Base-by-base conservation (phyloP, 2,113 vertebrate species). In the Turnix velox region DNA sequence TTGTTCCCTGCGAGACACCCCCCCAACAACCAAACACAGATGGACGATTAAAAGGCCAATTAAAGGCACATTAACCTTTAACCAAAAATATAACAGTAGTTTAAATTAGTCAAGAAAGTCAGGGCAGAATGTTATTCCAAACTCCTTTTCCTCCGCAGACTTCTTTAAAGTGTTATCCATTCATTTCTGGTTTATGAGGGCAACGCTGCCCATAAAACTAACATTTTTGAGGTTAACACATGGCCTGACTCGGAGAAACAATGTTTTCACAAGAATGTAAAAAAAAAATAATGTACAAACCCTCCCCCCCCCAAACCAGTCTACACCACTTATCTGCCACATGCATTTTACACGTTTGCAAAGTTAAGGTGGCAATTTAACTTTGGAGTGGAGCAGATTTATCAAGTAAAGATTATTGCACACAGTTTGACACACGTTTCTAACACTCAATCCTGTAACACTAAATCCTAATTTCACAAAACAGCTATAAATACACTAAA, bases 11-110 rank as follows among this genome's bases (percentile, higher is more conserved):
- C 0, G 1, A 74, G 33, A 24, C 37, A 55, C 40, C 11, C 54
- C 61, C 66, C 49, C 63, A 13, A 14, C 86, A 46, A 10, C 67
- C 87, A 73, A 94, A 81, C 90, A 40, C 94, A 94, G 91, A 74
- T 81, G 90, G 51, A 75, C 23, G 35, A 94, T 77, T 95, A 96
- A 95, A 95, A 95, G 93, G 90, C 76, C 88, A 96, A 96, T 95
- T 95, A 95, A 94, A 93, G 72, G 65, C 49, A 88, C 93, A 95
- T 95, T 94, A 95, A 96, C 95, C 95, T 95, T 90, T 93, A 95
- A 90, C 94, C 94, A 93, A 92, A 95, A 95, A 90, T 94, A 92
- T 72, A 95, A 90, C 95, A 95, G 93, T 90, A 94, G 96, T 96
- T 96, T 94, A 95, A 95, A 94, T 92, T 85, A 96, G 95, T 89